These are phyloP conservation scores for Podarcis siculus DNA, from an alignment of 2,797 vertebrate species.

Conservation along the genomic window DNA sequence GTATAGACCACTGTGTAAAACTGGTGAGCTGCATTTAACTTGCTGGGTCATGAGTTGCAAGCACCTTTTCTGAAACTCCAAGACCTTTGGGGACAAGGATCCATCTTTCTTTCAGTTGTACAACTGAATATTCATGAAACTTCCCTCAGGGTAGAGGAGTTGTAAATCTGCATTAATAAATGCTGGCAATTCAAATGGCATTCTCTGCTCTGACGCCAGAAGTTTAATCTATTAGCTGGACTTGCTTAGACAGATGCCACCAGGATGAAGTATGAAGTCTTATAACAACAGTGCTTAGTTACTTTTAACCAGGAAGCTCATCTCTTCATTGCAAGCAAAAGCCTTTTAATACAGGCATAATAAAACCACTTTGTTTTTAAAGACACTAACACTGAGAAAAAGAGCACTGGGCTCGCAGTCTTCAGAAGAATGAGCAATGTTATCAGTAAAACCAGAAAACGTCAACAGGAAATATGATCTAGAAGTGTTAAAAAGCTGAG, in stretches of 20 bases:
- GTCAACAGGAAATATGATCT: not conserved
- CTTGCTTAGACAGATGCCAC: constrained; percentile 35
- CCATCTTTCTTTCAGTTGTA: not conserved
- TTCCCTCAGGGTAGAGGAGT: not conserved
- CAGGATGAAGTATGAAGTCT: not conserved
- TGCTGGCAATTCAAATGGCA: not conserved
- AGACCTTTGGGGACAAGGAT: not conserved
- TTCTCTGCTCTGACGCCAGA: too few relatives aligned
- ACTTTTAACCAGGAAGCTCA: constrained; percentile 52
- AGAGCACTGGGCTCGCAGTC: constrained; percentile 21
- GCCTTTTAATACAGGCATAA: constrained; percentile 58
- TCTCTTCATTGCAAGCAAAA: constrained; percentile 60
- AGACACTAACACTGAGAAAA: constrained; percentile 12
- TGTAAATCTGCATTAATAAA: constrained; percentile 8
- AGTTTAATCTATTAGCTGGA: constrained; percentile 35
- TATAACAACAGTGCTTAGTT: constrained; percentile 32
- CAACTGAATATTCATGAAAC: not conserved
- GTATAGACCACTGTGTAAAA: not conserved
- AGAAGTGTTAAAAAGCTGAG: constrained; percentile 9
- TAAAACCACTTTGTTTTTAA: constrained; percentile 41
- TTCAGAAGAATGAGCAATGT: constrained; percentile 26
- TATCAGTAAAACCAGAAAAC: not conserved
- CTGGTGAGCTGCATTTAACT: not conserved
- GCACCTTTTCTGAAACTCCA: too few relatives aligned
- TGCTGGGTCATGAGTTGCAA: not conserved